Base-by-base conservation (phyloP, 2,888 invertebrate genomes). In the Apodemia zela region DNA sequence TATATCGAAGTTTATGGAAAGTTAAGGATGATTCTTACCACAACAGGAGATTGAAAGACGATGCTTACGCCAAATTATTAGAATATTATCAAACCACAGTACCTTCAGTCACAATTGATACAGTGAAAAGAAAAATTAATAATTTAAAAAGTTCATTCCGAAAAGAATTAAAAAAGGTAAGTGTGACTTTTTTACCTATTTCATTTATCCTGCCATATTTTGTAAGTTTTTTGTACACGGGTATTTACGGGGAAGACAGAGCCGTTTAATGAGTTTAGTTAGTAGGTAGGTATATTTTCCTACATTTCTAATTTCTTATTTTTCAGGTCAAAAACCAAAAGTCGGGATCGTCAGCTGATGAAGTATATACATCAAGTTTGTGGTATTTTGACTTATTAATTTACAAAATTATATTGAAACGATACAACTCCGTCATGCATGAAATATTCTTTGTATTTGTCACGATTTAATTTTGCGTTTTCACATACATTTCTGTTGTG, bases 391-490 rank as follows among this genome's bases (percentile, higher is more conserved):
- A 33, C 33, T 33, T 33, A 33, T 33, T 33, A 59, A 59, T 59
- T 59, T 29, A 59, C 35, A 59, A 59, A 59, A 35, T 59, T 35
- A 35, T 59, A 33, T 59, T 33, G 33, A 33, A 33, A 33, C 33
- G 33, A 33, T 33, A 33, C 33, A 33, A 6, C 25, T 25, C 25
- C 25, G 33, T 33, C 58, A 29, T 58, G 15, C 58, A 58, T 29
- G 15, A 58, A 58, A 58, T 58, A 58, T 21, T 58, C 29, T 58
- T 58, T 58, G 58, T 58, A 58, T 58, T 58, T 58, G 58, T 58
- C 29, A 29, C 58, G 33, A 33, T 33, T 54, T 17, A 54, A 17
- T 54, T 54, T 54, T 54, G 54, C 54, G 54, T 54, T 54, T 54
- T 54, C 21, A 54, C 54, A 54, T 54, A 21, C 21, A 54, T 54